Evolutionary conservation across 2,888 invertebrate species (phyloP).

Genomic region (Caenorhabditis wallacei): DNA sequence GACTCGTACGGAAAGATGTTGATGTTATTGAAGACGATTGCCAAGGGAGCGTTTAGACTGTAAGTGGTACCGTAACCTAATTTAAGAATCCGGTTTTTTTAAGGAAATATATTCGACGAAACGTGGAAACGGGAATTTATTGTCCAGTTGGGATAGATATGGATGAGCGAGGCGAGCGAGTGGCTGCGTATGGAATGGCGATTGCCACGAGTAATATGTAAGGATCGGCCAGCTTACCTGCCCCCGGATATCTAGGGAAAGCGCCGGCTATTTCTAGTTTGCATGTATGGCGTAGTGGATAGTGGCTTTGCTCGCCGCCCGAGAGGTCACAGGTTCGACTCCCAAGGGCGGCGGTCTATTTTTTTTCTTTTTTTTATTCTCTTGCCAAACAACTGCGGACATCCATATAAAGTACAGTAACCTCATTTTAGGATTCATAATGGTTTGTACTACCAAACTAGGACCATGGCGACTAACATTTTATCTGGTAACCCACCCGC

Average conservation of each 20-base stretch:
- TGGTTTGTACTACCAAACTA: constrained; percentile 49
- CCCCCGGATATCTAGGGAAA: too few relatives aligned
- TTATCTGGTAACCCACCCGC: not conserved
- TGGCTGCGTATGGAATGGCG: not conserved
- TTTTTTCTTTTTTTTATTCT: too few relatives aligned
- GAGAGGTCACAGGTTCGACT: too few relatives aligned
- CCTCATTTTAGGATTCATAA: constrained; percentile 37
- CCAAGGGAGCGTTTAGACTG: not conserved
- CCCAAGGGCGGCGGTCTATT: too few relatives aligned
- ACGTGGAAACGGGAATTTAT: not conserved
- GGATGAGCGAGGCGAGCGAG: not conserved
- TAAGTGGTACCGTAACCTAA: not conserved
- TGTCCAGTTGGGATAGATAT: not conserved
- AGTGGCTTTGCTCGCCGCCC: too few relatives aligned
- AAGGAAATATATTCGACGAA: not conserved
- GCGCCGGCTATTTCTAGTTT: too few relatives aligned
- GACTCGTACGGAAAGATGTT: not conserved
- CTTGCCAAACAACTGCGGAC: too few relatives aligned
- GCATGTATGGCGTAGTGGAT: too few relatives aligned
- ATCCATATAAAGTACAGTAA: too few relatives aligned
- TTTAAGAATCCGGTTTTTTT: too few relatives aligned
- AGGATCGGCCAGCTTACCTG: too few relatives aligned
- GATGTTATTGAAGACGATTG: not conserved
- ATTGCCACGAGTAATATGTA: not conserved
- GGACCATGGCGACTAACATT: not conserved